Percentiles rank a stretch among this genome's conserved stretches.
These are phyloP conservation scores for Nymphalis urticae DNA, from an alignment of 2,888 invertebrate species.

Conservation along the genomic window DNA sequence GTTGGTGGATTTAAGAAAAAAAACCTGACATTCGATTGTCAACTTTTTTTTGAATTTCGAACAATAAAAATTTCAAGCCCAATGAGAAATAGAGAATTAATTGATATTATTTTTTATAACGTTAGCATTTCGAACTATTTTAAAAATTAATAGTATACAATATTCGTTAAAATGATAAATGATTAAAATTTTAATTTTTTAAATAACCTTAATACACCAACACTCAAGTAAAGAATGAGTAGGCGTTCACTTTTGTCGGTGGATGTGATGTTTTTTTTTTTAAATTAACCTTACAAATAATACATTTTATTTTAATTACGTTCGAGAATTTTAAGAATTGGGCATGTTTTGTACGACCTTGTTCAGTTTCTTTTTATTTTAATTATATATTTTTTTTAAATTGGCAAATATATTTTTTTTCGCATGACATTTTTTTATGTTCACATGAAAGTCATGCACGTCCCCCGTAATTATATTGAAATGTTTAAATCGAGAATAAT, in stretches of 20 bases:
- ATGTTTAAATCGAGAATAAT: constrained; percentile 59
- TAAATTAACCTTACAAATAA: constrained; percentile 36
- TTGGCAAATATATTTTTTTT: constrained; percentile 41
- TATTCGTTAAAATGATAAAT: too few relatives aligned
- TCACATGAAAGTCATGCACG: constrained; percentile 54
- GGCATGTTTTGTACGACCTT: constrained; percentile 33
- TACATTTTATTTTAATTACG: constrained; percentile 29
- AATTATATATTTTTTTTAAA: constrained; percentile 45
- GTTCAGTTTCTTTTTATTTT: constrained; percentile 32
- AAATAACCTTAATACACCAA: constrained; percentile 43
- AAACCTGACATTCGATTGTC: too few relatives aligned
- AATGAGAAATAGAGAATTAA: too few relatives aligned
- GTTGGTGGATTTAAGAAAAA: constrained; percentile 41
- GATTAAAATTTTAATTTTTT: background rate
- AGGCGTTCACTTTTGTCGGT: constrained; percentile 52
- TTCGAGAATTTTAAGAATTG: constrained; percentile 40
- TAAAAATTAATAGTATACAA: too few relatives aligned
- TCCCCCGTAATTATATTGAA: constrained; percentile 36
- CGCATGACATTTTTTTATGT: constrained; percentile 38
- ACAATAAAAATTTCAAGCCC: too few relatives aligned
- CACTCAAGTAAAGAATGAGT: constrained; percentile 53
- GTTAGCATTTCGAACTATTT: too few relatives aligned
- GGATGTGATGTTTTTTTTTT: constrained; percentile 44
- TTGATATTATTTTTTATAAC: too few relatives aligned
- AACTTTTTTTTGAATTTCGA: too few relatives aligned